Base-by-base conservation (phyloP, 2,113 vertebrate species). In the Synodontis membranacea region DNA sequence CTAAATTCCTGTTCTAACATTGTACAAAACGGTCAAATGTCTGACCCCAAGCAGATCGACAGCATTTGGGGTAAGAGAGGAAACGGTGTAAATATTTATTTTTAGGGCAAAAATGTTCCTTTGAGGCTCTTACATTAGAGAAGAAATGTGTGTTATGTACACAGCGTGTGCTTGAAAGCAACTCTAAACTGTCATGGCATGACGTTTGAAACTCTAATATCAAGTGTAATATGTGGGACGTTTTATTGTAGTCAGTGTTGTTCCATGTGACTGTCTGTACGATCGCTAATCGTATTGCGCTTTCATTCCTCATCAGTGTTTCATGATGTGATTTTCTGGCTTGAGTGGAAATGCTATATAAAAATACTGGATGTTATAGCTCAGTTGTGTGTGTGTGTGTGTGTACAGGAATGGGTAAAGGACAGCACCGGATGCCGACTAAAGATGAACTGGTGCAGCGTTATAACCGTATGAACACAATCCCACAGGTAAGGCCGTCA, bases 381-480 rank as follows among this genome's bases (percentile, higher is more conserved):
- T 58, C 48, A 31, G 50, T 52, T 78, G 44, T 60, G 39, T 34
- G 50, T 83, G 25, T 90, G 2, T 75, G 19, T 92, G 58, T 89
- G 31, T 74, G 87, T 92, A 78, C 88, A 99, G 98, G 98, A 92
- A 99, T 99, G 98, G 98, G 98, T 92, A 99, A 99, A 96, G 98
- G 98, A 92, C 98, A 99, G 92, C 98, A 99, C 92, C 96, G 98
- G 88, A 99, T 99, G 98, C 98, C 98, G 25, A 98, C 97, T 0
- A 99, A 99, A 96, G 97, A 99, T 72, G 98, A 99, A 91, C 94
- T 99, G 92, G 98, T 99, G 88, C 98, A 98, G 92, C 95, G 97
- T 66, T 99, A 99, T 88, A 99, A 99, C 93, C 95, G 98, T 86
- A 99, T 99, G 98, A 99, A 99, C 94, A 99, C 97, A 70, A 98